Conservation (phyloP, 2,888 invertebrate species). For the Congeria kusceri region DNA sequence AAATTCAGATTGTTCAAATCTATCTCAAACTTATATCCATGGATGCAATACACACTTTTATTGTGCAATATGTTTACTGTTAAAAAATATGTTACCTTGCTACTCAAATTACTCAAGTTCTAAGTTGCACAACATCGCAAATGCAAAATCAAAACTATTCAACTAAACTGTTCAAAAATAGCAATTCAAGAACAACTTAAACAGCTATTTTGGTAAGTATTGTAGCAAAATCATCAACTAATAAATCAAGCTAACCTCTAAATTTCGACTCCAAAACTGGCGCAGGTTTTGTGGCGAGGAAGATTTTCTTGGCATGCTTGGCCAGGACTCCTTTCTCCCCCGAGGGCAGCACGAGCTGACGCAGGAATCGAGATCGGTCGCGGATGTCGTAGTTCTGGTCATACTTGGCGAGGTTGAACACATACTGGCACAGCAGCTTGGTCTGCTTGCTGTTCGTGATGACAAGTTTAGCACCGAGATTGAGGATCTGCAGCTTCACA, state of each 20-base stretch:
- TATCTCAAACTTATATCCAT: too few species aligned
- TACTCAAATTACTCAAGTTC: too few species aligned
- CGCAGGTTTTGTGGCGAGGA: constrained; percentile 96
- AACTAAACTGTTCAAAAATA: too few species aligned
- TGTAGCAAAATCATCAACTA: too few species aligned
- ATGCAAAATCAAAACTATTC: too few species aligned
- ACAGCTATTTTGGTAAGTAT: too few species aligned
- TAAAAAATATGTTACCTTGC: too few species aligned
- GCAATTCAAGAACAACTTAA: too few species aligned
- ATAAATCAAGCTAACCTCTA: constrained; percentile 80
- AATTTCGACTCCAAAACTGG: constrained; percentile 92
- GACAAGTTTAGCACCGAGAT: constrained; percentile 96
- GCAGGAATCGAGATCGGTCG: constrained; percentile 96
- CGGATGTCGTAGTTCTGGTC: constrained; percentile 99
- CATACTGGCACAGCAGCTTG: constrained; percentile 94
- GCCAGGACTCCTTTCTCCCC: constrained; percentile 87
- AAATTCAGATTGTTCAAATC: too few species aligned
- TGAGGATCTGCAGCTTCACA: constrained; percentile 97
- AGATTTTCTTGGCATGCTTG: constrained; percentile 92
- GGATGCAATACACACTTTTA: too few species aligned
- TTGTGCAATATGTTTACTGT: too few species aligned
- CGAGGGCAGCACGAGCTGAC: constrained; percentile 90
- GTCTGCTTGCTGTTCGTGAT: constrained; percentile 95
- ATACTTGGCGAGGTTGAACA: constrained; percentile 96
- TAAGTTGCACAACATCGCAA: too few species aligned